Percentiles rank a stretch among this genome's conserved stretches.
These are phyloP conservation scores for Odontesthes bonariensis DNA, from an alignment of 2,113 vertebrate genomes.

Conservation along the genomic window DNA sequence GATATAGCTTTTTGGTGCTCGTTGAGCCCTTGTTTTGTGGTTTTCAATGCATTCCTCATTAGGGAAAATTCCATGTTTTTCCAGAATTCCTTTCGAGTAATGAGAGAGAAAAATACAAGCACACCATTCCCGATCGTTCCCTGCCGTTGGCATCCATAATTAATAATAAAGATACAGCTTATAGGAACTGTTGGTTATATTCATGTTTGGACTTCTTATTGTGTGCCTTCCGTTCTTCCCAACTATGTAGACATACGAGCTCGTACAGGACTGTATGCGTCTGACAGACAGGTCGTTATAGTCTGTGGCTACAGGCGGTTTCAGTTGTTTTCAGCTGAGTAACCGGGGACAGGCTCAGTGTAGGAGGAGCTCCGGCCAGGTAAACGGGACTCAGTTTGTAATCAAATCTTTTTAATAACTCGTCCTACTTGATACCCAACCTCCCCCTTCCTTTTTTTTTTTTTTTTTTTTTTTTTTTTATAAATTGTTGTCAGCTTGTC, in stretches of 20 bases:
- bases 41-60: too few species aligned
- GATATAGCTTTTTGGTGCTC: too few species aligned
- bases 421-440: too few species aligned
- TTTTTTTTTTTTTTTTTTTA: background rate
- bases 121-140: too few species aligned
- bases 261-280: background rate
- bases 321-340: background rate
- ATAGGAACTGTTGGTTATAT: background rate
- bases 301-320: background rate
- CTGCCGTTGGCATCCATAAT: too few species aligned
- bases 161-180: background rate
- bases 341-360: background rate
- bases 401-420: too few species aligned
- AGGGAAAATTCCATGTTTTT: too few species aligned
- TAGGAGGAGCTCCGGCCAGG: background rate
- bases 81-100: too few species aligned
- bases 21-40: too few species aligned
- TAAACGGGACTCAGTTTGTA: constrained; percentile 1
- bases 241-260: background rate
- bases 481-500: background rate
- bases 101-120: too few species aligned
- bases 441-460: fast-evolving
- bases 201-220: too few species aligned
- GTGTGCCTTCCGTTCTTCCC: background rate
- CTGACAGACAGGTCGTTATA: fast-evolving